Base-by-base conservation (phyloP, 2,113 vertebrate species). In the Oriolus oriolus region DNA sequence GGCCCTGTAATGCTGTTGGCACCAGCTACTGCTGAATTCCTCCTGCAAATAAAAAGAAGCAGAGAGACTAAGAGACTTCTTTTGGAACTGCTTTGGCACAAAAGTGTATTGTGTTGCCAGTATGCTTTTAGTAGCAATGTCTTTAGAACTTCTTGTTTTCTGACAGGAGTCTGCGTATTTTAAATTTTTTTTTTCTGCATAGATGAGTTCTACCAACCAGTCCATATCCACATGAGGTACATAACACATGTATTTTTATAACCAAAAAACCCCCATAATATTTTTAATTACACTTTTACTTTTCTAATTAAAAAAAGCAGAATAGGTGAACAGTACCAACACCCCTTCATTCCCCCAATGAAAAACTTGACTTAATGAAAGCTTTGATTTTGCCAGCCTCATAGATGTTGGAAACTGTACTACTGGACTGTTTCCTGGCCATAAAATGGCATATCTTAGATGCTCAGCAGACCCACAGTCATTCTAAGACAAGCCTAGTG, bases 121-220 rank as follows among this genome's bases (percentile, higher is more conserved):
- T 35, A n/a, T 26, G 20, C 22, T 84, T 89, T 75, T 13, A 84
- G 21, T 18, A 64, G 15, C 9, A 64, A 52, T 44, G 21, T 3
- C 26, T 60, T 90, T 52, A 71, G 19, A 52, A 66, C 9, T 35
- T 26, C 18, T 65, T 75, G 2, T 53, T 44, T 69, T 17, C 37
- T 77, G n/a, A 26, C 13, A 39, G 6, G 28, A 69, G 56, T 59
- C 5, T 64, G 22, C 10, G 3, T 1, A 12, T 35, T 30, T 26
- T 5, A 2, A 2, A 2, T 2, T 23, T 28, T 45, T 66, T 16
- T 66, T 19, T 12, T 7, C 12, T 30, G 7, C 22, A 6, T 16
- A 65, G 2, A 27, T 49, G 23, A 15, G 7, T 20, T 60, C 18
- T 63, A 20, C 6, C 44, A 64, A 31, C 6, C 8, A 69, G 9